Evolutionary conservation across 2,888 invertebrate species (phyloP).

Genomic region (Seladonia tumulorum): DNA sequence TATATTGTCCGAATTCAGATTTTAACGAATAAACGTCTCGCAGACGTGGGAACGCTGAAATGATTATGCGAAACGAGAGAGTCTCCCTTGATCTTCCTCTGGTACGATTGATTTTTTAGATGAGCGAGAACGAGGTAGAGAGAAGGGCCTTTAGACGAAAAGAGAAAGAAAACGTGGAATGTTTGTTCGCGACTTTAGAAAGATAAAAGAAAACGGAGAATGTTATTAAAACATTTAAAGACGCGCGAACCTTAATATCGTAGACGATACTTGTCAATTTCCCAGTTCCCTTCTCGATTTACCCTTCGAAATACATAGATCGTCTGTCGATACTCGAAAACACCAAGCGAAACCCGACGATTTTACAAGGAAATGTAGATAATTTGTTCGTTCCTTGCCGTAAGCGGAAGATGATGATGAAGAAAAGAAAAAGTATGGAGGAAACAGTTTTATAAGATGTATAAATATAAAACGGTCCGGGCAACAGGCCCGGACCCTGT

Average conservation of each 20-base stretch:
- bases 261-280: slow-evolving; percentile 42
- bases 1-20: slow-evolving; percentile 36
- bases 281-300: slow-evolving; percentile 25
- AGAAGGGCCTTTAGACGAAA: slow-evolving; percentile 19
- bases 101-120: slow-evolving; percentile 41
- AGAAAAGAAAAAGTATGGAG: not conserved
- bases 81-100: slow-evolving; percentile 25
- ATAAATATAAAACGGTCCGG: slow-evolving; percentile 41
- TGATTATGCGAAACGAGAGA: not conserved
- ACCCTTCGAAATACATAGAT: slow-evolving; percentile 9
- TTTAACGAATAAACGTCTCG: not conserved
- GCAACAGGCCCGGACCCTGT: slow-evolving; percentile 7
- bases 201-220: not conserved
- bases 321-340: slow-evolving; percentile 23
- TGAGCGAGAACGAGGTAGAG: slow-evolving; percentile 26
- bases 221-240: not conserved
- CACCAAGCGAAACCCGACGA: slow-evolving; percentile 43
- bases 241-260: slow-evolving; percentile 17
- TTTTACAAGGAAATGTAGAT: slow-evolving; percentile 50
- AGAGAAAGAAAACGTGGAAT: not conserved
- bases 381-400: slow-evolving; percentile 41
- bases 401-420: not conserved
- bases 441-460: slow-evolving; percentile 53
- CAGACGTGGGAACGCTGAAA: not conserved
- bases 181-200: slow-evolving; percentile 26